Evolutionary conservation across 2,113 vertebrate species (phyloP), one percentile per base, ranked within the genome.

Genomic region (Labeo rohita): DNA sequence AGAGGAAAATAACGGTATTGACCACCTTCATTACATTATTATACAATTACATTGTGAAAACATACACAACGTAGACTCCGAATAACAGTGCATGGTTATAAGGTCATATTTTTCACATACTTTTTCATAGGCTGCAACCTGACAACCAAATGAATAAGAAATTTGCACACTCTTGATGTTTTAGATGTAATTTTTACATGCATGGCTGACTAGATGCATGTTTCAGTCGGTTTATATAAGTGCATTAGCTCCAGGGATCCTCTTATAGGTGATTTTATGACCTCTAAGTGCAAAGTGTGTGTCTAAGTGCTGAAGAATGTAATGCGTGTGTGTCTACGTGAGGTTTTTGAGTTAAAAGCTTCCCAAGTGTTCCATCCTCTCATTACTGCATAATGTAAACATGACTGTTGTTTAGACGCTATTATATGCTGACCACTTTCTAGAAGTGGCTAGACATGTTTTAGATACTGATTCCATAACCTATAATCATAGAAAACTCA

Each of bases 281-380:
- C 45, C 59, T 49, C 56, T 86, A 50, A 86, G 78, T 81, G 66
- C 77, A 47, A 61, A 74, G 85, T 21, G 28, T 86, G 54, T 63
- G 28, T 61, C 5, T 79, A 47, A 72, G 74, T 81, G 54, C 72
- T 28, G 45, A 70, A 54, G 49, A 70, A 83, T 82, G 80, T 68
- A 82, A 68, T 68, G 36, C 12, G n/a, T 47, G 61, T 70, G n/a
- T 74, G 61, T 52, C 45, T 73, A 36, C 73, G 47, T 34, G 65
- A 34, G 9, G 80, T 70, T 47, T 52, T 50, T 70, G 65, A 39
- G 45, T 50, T 68, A 39, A 83, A 83, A 83, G 61, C 79, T 66
- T 81, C n/a, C 43, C 4, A 47, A 66, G 15, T 34, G 43, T n/a
- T 81, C 39, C 43, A 7, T 47, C n/a, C 56, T 47, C 56, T 47